These are phyloP conservation scores for Xylota sylvarum DNA, from an alignment of 2,888 invertebrate species.

Conservation along the genomic window DNA sequence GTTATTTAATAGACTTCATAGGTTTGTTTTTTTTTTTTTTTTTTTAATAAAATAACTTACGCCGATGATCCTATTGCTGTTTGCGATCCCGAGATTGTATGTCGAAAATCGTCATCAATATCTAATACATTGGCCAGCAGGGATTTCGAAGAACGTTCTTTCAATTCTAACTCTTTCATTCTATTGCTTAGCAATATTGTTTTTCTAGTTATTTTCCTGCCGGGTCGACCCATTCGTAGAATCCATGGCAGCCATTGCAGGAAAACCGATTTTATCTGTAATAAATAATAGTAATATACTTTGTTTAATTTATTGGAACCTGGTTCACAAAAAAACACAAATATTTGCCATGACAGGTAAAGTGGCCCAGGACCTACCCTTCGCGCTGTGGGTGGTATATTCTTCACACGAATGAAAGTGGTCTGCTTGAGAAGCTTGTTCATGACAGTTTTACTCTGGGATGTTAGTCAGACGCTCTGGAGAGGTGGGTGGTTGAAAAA, in stretches of 20 bases:
- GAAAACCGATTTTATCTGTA: slow-evolving; percentile 96
- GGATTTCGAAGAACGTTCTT: slow-evolving; percentile 97
- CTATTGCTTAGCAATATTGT: slow-evolving; percentile 95
- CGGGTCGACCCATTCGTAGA: slow-evolving; percentile 97
- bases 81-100: slow-evolving; percentile 87
- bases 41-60: slow-evolving; percentile 84
- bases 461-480: too few relatives aligned
- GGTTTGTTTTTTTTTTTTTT: neutral
- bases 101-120: slow-evolving; percentile 97
- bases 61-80: slow-evolving; percentile 88
- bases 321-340: too few relatives aligned
- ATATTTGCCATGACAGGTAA: too few relatives aligned
- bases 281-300: neutral
- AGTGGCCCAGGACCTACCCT: too few relatives aligned
- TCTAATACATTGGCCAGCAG: slow-evolving; percentile 97
- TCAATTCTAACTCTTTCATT: slow-evolving; percentile 96
- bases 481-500: too few relatives aligned
- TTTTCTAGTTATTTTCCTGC: slow-evolving; percentile 96
- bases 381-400: too few relatives aligned
- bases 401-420: too few relatives aligned
- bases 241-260: slow-evolving; percentile 99
- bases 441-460: too few relatives aligned
- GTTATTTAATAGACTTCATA: neutral
- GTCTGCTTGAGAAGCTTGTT: too few relatives aligned
- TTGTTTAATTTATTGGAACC: too few relatives aligned